Conservation (phyloP, 1,140 invertebrate species). For the Drosophila littoralis region DNA sequence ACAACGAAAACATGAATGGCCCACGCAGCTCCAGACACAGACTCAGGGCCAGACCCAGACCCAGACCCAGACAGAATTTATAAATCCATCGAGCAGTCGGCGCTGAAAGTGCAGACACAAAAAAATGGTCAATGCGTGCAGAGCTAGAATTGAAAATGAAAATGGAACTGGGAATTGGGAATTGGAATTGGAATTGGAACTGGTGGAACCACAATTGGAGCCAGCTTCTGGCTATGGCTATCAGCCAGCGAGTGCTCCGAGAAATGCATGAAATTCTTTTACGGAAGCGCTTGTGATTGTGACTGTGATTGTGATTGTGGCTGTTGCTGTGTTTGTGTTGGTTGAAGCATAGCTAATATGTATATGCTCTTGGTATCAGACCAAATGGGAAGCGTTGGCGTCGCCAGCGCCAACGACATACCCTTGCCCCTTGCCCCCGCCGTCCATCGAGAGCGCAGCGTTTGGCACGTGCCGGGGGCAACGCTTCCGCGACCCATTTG, state of each 20-base stretch:
- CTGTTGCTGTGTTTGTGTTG: slow-evolving; percentile 5
- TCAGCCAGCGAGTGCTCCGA: slow-evolving; percentile 11
- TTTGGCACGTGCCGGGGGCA: slow-evolving; percentile 75
- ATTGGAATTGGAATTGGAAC: slow-evolving; percentile 21
- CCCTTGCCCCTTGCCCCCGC: background rate
- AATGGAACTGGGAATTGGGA: slow-evolving; percentile 9
- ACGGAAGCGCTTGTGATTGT: slow-evolving; percentile 33
- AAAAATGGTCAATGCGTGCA: slow-evolving; percentile 56
- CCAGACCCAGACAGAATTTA: slow-evolving; percentile 52
- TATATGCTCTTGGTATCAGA: background rate
- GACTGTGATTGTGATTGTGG: slow-evolving; percentile 4
- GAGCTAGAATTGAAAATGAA: slow-evolving; percentile 31
- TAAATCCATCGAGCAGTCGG: slow-evolving; percentile 55
- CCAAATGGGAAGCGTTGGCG: slow-evolving; percentile 30
- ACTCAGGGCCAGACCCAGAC: slow-evolving; percentile 16
- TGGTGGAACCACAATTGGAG: too few relatives aligned
- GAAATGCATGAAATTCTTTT: slow-evolving; percentile 48
- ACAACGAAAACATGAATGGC: slow-evolving; percentile 2
- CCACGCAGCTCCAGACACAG: background rate
- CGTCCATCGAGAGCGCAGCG: slow-evolving; percentile 17
- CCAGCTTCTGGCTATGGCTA: background rate
- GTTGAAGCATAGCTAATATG: slow-evolving; percentile 7
- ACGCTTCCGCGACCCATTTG: slow-evolving; percentile 79
- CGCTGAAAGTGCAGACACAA: slow-evolving; percentile 54
- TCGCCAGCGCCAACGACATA: slow-evolving; percentile 3